Percentiles rank a stretch among this genome's conserved stretches.
Evolutionary conservation across 2,797 vertebrate species (phyloP).

Genomic region (Pseudomugil gertrudae): DNA sequence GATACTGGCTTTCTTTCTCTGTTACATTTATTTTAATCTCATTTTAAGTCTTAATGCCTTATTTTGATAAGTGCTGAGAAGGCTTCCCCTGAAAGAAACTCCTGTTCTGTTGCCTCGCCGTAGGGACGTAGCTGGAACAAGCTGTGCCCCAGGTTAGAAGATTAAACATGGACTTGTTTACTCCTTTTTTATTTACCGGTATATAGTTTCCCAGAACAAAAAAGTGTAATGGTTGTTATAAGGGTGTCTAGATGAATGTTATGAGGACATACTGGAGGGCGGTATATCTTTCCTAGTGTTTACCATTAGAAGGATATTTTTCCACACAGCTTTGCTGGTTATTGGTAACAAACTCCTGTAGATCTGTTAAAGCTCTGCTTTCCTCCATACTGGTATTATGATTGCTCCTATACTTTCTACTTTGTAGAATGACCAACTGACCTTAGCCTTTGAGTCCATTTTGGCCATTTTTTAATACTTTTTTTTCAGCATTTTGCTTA

Average conservation of each 20-base stretch:
- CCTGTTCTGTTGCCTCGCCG: conserved; percentile 7
- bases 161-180: neutral
- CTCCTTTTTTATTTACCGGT: neutral
- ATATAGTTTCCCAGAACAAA: neutral
- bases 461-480: too few relatives aligned
- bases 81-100: conserved; percentile 10
- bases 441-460: too few relatives aligned
- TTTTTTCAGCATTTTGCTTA: too few relatives aligned
- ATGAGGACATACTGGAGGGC: neutral
- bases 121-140: neutral
- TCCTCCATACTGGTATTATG: neutral
- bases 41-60: neutral
- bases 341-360: neutral
- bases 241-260: neutral
- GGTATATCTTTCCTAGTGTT: neutral
- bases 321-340: neutral
- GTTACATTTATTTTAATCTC: neutral
- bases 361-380: too few relatives aligned
- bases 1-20: neutral
- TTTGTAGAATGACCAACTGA: too few relatives aligned
- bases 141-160: neutral
- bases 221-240: neutral
- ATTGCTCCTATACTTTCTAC: neutral
- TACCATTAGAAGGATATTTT: neutral
- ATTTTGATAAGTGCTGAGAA: neutral